Conservation (phyloP, 2,888 invertebrate genomes). For the Netelia melanura region DNA sequence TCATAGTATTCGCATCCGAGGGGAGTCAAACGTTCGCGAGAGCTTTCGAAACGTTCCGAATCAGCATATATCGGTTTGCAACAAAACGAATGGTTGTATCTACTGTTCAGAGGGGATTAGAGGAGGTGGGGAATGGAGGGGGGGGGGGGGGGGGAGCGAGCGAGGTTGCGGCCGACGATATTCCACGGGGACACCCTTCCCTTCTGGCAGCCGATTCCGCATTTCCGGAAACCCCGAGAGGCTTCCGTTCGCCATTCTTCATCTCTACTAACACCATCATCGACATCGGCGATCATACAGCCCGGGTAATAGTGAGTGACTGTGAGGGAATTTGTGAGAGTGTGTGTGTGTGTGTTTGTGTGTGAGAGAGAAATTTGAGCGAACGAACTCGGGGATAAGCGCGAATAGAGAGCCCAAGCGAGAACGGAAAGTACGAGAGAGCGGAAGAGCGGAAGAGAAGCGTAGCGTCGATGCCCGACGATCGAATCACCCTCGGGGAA, state of each 20-base stretch:
- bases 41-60: slow-evolving; percentile 29
- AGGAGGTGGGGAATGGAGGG: not conserved
- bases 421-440: slow-evolving; percentile 1
- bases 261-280: slow-evolving; percentile 35
- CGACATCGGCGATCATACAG: not conserved
- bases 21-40: slow-evolving; percentile 17
- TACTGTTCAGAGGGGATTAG: not conserved
- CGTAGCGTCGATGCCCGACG: not conserved
- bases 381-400: no score
- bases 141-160: not conserved
- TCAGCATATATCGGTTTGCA: slow-evolving; percentile 21
- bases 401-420: not conserved
- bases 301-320: not conserved
- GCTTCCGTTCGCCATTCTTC: slow-evolving; percentile 34
- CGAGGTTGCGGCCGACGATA: not conserved
- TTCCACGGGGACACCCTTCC: not conserved
- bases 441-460: slow-evolving; percentile 6
- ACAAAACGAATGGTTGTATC: slow-evolving; percentile 14
- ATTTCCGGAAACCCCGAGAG: slow-evolving; percentile 52
- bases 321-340: slow-evolving; percentile 8
- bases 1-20: not conserved
- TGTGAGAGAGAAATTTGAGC: slow-evolving; percentile 9
- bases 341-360: not conserved
- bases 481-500: slow-evolving; percentile 46
- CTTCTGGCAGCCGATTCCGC: slow-evolving; percentile 44